Percentiles rank a stretch among this genome's conserved stretches.
phyloP scores from a whole-genome alignment of 2,888 invertebrate species.

The Harpalus rubripes region DNA sequence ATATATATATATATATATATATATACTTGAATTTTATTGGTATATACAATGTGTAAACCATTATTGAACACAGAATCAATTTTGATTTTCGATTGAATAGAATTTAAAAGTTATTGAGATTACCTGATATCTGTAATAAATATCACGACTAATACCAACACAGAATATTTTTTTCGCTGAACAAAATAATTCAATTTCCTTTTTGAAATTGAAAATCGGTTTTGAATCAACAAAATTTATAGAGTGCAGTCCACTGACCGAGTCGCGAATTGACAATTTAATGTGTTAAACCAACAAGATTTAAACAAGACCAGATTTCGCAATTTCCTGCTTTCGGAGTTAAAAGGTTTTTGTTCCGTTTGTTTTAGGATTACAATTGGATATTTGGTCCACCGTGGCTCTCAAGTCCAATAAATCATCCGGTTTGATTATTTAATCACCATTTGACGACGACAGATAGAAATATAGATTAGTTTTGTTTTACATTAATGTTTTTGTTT shows the following conservation, averaged over 20 bases:
- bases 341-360: slow-evolving; percentile 47
- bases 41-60: no score
- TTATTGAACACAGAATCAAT: no score
- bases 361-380: slow-evolving; percentile 40
- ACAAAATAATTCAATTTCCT: slow-evolving; percentile 24
- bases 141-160: background rate
- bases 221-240: slow-evolving; percentile 14
- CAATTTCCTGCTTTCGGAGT: slow-evolving; percentile 49
- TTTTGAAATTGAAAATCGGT: slow-evolving; percentile 6
- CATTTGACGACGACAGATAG: background rate
- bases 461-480: slow-evolving; percentile 33
- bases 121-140: no score
- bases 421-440: slow-evolving; percentile 29
- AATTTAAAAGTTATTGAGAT: no score
- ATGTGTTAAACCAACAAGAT: slow-evolving; percentile 48
- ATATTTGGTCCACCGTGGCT: background rate
- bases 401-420: slow-evolving; percentile 11
- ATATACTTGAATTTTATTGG: no score
- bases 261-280: slow-evolving; percentile 29
- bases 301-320: slow-evolving; percentile 43
- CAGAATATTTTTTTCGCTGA: slow-evolving; percentile 1
- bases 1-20: no score
- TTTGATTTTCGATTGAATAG: no score
- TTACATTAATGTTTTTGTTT: slow-evolving; percentile 20
- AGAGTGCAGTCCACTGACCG: background rate